These are phyloP conservation scores for Pipistrellus nathusii DNA, from an alignment of 2,797 vertebrate genomes.

Conservation along the genomic window DNA sequence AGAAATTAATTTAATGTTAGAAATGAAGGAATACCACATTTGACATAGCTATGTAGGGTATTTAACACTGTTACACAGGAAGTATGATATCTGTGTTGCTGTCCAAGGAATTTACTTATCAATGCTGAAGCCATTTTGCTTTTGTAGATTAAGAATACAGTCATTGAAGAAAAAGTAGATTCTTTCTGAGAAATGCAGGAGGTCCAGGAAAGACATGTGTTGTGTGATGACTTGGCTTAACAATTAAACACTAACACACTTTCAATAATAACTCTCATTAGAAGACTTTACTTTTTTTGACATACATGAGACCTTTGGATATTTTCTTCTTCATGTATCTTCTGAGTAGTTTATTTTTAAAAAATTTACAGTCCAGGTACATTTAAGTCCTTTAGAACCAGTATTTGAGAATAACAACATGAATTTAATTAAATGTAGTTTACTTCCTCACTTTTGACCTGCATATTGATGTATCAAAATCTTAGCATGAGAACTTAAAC, in stretches of 20 bases:
- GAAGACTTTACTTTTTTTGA: slow-evolving; percentile 60
- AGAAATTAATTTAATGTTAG: slow-evolving; percentile 23
- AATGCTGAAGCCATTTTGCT: slow-evolving; percentile 11
- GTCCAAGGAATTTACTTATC: slow-evolving; percentile 54
- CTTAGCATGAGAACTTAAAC: neutral
- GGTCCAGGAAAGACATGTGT: neutral
- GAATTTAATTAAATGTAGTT: slow-evolving; percentile 24
- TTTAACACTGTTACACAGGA: neutral
- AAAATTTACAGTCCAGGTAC: slow-evolving; percentile 51
- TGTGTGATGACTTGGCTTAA: slow-evolving; percentile 68
- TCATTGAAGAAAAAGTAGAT: slow-evolving; percentile 51
- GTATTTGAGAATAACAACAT: slow-evolving; percentile 53
- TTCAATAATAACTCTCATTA: slow-evolving; percentile 67
- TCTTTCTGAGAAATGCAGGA: slow-evolving; percentile 50
- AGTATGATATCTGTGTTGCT: neutral
- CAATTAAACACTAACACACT: neutral
- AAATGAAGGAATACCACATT: slow-evolving; percentile 40
- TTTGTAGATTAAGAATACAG: slow-evolving; percentile 55
- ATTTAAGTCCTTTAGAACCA: slow-evolving; percentile 62
- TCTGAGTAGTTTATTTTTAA: slow-evolving; percentile 57
- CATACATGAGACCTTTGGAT: slow-evolving; percentile 56
- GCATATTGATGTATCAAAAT: slow-evolving; percentile 30
- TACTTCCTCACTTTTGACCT: neutral
- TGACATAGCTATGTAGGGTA: neutral
- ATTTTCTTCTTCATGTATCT: slow-evolving; percentile 60